Conservation (phyloP, 2,113 vertebrate genomes). For the Centropus bengalensis region DNA sequence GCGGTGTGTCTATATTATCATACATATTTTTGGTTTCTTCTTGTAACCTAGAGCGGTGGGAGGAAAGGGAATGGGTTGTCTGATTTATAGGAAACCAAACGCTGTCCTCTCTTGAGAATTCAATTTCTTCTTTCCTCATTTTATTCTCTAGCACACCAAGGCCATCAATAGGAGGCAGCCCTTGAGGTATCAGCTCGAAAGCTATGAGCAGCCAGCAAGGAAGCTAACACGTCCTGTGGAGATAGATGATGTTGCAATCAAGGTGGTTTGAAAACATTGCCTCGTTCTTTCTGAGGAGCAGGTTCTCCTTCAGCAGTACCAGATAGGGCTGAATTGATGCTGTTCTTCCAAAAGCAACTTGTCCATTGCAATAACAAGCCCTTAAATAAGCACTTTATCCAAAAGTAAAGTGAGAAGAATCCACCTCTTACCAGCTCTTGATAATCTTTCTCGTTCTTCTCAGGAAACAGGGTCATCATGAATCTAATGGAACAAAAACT, state of each 20-base stretch:
- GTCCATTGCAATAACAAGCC: background rate
- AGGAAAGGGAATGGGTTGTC: background rate
- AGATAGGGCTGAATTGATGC: background rate
- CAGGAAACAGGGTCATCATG: background rate
- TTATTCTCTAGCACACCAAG: conserved; percentile 81
- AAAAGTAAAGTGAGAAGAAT: background rate
- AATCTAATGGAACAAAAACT: background rate
- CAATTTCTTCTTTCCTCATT: conserved; percentile 1
- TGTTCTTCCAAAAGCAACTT: background rate
- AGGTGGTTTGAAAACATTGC: conserved; percentile 78
- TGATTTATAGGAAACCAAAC: background rate
- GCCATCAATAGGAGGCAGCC: conserved; percentile 95
- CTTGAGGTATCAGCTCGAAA: conserved; percentile 89
- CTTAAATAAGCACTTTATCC: background rate
- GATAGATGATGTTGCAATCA: conserved; percentile 89
- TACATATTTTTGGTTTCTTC: background rate
- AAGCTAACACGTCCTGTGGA: conserved; percentile 82
- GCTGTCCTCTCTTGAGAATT: background rate
- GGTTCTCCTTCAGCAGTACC: background rate
- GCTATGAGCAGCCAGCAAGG: conserved; percentile 85
- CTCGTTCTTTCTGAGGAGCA: background rate
- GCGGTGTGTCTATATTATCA: background rate
- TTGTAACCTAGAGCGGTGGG: background rate
- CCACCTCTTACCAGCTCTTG: background rate
- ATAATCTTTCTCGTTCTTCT: background rate